Conservation (phyloP, 2,888 invertebrate genomes). For the Gortyna flavago region DNA sequence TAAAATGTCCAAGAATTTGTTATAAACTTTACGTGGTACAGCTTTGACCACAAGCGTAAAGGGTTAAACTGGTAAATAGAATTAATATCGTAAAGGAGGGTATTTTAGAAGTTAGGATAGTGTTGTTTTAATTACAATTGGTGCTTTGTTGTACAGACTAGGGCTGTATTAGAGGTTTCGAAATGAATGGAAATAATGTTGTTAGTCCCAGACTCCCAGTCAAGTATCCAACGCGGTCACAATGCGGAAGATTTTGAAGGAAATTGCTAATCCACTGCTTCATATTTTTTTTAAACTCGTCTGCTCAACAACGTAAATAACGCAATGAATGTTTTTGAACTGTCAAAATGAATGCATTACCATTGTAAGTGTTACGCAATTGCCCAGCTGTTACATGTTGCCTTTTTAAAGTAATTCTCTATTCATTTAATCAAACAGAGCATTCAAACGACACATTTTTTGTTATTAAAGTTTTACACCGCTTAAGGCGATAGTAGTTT, state of each 20-base stretch:
- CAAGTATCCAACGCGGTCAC: not conserved
- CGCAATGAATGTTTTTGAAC: not conserved
- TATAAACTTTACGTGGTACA: constrained; percentile 34
- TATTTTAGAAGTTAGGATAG: constrained; percentile 29
- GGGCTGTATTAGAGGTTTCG: not conserved
- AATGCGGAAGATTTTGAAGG: not conserved
- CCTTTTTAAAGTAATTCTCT: not conserved
- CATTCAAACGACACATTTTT: not conserved
- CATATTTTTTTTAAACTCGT: not conserved
- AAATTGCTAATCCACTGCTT: not conserved
- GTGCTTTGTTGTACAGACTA: constrained; percentile 1
- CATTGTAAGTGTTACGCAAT: not conserved
- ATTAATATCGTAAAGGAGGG: constrained; percentile 22
- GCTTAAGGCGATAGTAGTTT: not conserved
- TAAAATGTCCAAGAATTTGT: constrained; percentile 33
- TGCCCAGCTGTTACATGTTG: not conserved
- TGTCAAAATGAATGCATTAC: not conserved
- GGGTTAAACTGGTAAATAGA: constrained; percentile 42
- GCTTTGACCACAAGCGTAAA: constrained; percentile 39
- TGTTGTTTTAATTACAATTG: constrained; percentile 42
- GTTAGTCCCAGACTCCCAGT: not conserved
- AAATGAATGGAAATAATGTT: not conserved
- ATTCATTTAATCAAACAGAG: not conserved
- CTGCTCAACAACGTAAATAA: not conserved
- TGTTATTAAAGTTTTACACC: not conserved